phyloP scores from a whole-genome alignment of 2,113 vertebrate species.

The Podilymbus podiceps region DNA sequence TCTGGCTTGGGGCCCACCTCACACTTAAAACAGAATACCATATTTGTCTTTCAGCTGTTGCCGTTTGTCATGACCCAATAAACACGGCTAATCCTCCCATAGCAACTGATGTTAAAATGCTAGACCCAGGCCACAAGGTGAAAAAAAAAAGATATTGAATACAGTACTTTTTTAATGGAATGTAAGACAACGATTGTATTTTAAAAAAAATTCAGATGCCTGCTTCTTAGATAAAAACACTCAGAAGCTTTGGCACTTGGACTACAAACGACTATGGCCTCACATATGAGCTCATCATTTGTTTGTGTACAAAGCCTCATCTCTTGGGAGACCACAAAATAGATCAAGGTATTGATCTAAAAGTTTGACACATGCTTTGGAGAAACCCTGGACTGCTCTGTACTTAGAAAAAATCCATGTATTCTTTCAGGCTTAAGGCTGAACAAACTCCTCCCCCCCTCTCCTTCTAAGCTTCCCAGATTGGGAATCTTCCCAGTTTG shows the following conservation, averaged over 20 bases:
- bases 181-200: background rate
- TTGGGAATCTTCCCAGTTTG: background rate
- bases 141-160: background rate
- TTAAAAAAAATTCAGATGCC: background rate
- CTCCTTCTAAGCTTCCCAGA: background rate
- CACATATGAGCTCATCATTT: slow-evolving; percentile 33
- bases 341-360: slow-evolving; percentile 55
- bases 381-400: background rate
- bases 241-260: background rate
- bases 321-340: slow-evolving; percentile 46
- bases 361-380: background rate
- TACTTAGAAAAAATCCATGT: background rate
- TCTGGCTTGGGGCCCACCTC: slow-evolving; percentile 66
- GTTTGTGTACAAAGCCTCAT: slow-evolving; percentile 28
- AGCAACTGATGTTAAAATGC: slow-evolving; percentile 69
- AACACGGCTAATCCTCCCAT: slow-evolving; percentile 63
- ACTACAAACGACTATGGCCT: background rate
- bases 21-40: slow-evolving; percentile 54
- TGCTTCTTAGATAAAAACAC: background rate
- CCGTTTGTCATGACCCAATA: slow-evolving; percentile 66
- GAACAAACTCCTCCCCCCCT: background rate
- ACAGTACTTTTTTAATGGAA: background rate
- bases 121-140: background rate
- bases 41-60: slow-evolving; percentile 77
- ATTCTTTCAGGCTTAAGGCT: background rate